Percentiles rank a stretch among this genome's conserved stretches.
Evolutionary conservation across 1,140 invertebrate genomes (phyloP).

Genomic region (Macrobrachium nipponense): DNA sequence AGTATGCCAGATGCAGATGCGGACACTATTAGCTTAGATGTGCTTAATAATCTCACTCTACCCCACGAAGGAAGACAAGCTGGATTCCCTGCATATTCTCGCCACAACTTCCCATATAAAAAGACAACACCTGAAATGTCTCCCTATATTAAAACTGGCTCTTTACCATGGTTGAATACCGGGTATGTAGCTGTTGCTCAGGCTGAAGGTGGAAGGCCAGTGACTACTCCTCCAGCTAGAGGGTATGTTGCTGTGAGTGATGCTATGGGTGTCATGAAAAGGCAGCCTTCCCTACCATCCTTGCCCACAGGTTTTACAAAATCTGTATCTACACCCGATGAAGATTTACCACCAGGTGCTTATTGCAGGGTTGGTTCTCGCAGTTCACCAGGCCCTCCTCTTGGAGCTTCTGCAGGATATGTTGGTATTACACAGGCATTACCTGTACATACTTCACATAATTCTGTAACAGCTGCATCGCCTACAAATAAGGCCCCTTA

Average conservation of each 20-base stretch:
- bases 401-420: conserved; percentile 29
- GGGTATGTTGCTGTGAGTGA: conserved; percentile 48
- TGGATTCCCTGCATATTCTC: conserved; percentile 39
- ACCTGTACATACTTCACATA: neutral
- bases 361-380: conserved; percentile 48
- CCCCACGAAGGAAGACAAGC: conserved; percentile 37
- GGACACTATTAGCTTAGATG: conserved; percentile 13
- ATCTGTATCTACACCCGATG: conserved; percentile 38
- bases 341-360: conserved; percentile 43
- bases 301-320: conserved; percentile 17
- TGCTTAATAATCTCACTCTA: conserved; percentile 27
- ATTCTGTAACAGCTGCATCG: conserved; percentile 11
- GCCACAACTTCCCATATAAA: conserved; percentile 40
- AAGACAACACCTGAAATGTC: conserved; percentile 27
- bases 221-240: conserved; percentile 7
- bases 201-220: conserved; percentile 19
- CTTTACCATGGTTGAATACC: conserved; percentile 45
- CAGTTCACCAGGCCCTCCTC: conserved; percentile 39
- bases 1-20: conserved; percentile 48
- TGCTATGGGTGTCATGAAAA: conserved; percentile 33
- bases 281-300: conserved; percentile 42
- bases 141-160: conserved; percentile 41
- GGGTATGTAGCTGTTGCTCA: conserved; percentile 53
- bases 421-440: conserved; percentile 44
- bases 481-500: conserved; percentile 40